These are phyloP conservation scores for Ameiurus melas DNA, from an alignment of 2,113 vertebrate species.

Conservation along the genomic window DNA sequence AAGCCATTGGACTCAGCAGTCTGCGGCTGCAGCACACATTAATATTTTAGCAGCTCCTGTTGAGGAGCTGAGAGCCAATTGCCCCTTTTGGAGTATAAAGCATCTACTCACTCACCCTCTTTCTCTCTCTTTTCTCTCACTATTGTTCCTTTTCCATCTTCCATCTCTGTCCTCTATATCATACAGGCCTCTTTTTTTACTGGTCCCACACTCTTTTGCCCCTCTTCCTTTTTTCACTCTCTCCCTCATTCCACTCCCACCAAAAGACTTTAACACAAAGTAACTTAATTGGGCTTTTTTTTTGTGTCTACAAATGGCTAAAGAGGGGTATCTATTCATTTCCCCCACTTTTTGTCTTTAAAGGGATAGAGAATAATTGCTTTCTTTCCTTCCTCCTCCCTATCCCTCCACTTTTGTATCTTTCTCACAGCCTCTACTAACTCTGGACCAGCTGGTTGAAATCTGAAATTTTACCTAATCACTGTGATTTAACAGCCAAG, in stretches of 20 bases:
- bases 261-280: slow-evolving; percentile 68
- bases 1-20: slow-evolving; percentile 75
- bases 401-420: slow-evolving; percentile 11
- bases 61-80: slow-evolving; percentile 75
- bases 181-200: slow-evolving; percentile 26
- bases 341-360: slow-evolving; percentile 2
- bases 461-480: slow-evolving; percentile 39
- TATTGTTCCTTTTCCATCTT: slow-evolving; percentile 33
- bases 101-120: slow-evolving; percentile 13
- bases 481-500: slow-evolving; percentile 14
- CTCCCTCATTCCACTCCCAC: slow-evolving; percentile 15
- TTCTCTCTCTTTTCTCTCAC: slow-evolving; percentile 9
- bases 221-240: slow-evolving; percentile 12
- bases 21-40: slow-evolving; percentile 73
- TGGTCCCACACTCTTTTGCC: slow-evolving; percentile 38
- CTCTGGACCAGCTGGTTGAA: slow-evolving; percentile 1
- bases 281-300: slow-evolving; percentile 72
- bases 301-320: slow-evolving; percentile 67
- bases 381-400: slow-evolving; percentile 41
- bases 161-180: slow-evolving; percentile 20
- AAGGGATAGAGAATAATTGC: slow-evolving; percentile 49
- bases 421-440: neutral
- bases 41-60: slow-evolving; percentile 79
- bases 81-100: slow-evolving; percentile 64
- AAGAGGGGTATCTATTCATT: slow-evolving; percentile 21